Evolutionary conservation across 2,888 invertebrate genomes (phyloP).

Genomic region (Anodontia alba): DNA sequence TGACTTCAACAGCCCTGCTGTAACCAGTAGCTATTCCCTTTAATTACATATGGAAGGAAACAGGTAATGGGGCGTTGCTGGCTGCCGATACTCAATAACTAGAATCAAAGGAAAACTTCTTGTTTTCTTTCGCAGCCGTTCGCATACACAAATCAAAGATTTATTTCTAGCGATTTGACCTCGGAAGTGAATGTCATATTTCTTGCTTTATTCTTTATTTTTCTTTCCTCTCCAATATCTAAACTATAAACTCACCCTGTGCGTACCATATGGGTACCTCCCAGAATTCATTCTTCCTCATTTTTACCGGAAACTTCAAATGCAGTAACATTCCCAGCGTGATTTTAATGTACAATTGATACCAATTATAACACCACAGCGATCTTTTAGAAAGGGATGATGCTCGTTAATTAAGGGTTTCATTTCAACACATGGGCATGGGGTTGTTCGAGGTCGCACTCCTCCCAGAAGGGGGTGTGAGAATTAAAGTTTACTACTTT

Average conservation of each 20-base stretch:
- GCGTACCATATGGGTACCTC: conserved; percentile 3
- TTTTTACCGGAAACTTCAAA: conserved; percentile 59
- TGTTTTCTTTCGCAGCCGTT: neutral
- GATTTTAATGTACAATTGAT: conserved; percentile 49
- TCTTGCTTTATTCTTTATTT: conserved; percentile 53
- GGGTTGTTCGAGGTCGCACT: conserved; percentile 36
- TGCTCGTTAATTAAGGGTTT: conserved; percentile 36
- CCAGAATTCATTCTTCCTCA: conserved; percentile 2
- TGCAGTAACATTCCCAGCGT: conserved; percentile 33
- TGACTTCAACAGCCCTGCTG: too few species aligned
- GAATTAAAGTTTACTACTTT: conserved; percentile 20
- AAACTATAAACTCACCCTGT: neutral
- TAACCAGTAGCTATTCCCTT: too few species aligned
- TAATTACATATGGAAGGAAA: too few species aligned
- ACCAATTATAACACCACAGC: conserved; percentile 37
- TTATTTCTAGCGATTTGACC: conserved; percentile 1
- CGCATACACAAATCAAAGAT: neutral
- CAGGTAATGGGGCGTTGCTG: too few species aligned
- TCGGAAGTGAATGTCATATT: conserved; percentile 37
- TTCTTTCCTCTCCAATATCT: conserved; percentile 39
- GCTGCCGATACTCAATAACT: too few species aligned
- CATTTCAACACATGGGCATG: conserved; percentile 30
- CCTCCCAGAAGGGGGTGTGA: conserved; percentile 34
- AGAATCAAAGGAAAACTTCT: neutral
- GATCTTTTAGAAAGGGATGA: neutral